phyloP scores from a whole-genome alignment of 2,797 vertebrate genomes.

The Anniella stebbinsi region DNA sequence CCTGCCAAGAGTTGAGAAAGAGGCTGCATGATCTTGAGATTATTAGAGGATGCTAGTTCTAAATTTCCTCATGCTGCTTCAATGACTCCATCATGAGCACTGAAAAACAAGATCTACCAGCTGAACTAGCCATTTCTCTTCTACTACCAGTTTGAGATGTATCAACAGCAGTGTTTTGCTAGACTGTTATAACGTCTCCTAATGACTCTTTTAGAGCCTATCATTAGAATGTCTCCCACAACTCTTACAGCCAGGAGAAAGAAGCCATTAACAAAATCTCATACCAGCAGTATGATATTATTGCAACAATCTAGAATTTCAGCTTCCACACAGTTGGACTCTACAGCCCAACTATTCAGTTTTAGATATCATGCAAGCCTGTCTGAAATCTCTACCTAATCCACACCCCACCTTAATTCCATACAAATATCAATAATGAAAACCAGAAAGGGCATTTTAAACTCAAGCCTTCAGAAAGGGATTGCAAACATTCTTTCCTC shows the following conservation, averaged over 20 bases:
- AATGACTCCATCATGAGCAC: neutral
- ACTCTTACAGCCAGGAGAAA: neutral
- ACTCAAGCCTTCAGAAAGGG: neutral
- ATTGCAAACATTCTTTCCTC: neutral
- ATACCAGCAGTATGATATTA: neutral
- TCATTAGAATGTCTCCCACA: neutral
- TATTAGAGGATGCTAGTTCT: neutral
- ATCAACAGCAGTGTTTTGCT: neutral
- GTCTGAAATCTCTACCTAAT: neutral
- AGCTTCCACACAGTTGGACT: neutral
- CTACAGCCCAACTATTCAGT: neutral
- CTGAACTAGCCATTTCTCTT: neutral
- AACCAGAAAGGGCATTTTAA: neutral
- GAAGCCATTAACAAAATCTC: neutral
- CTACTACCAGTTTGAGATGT: neutral
- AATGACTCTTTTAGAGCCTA: neutral
- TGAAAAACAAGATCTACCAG: slow-evolving; percentile 34
- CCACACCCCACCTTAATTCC: neutral
- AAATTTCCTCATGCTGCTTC: neutral
- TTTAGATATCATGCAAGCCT: neutral
- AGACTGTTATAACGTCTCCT: neutral
- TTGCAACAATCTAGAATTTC: neutral
- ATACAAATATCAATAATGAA: neutral
- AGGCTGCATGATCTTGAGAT: neutral
- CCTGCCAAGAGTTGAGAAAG: neutral